These are phyloP conservation scores for Peromyscus nudipes DNA, from an alignment of 2,797 vertebrate species.

Conservation along the genomic window DNA sequence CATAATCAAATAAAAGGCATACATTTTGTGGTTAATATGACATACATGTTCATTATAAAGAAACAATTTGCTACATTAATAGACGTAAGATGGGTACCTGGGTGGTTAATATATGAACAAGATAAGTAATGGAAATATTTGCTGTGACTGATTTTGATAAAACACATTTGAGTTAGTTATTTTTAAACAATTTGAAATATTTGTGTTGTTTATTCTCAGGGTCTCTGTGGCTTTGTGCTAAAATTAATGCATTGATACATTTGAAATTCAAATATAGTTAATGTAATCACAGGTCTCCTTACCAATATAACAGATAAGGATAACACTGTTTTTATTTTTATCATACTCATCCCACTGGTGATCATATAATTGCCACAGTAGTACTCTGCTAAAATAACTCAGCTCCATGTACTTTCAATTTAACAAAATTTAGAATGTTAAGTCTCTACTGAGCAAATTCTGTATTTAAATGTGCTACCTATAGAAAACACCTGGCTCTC, in stretches of 20 bases:
- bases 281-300: not conserved
- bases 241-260: not conserved
- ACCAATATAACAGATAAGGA: not conserved
- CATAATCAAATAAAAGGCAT: not conserved
- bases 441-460: not conserved
- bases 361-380: not conserved
- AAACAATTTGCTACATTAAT: not conserved
- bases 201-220: not conserved
- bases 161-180: not conserved
- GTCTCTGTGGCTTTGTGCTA: not conserved
- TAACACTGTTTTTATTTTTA: not conserved
- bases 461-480: not conserved
- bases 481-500: not conserved
- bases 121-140: not conserved
- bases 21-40: not conserved
- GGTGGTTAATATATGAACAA: not conserved
- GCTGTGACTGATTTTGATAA: not conserved
- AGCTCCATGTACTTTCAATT: not conserved
- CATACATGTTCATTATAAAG: not conserved
- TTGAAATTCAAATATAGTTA: slow-evolving; percentile 15
- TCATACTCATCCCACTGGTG: not conserved
- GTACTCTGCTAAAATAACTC: not conserved
- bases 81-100: not conserved
- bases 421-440: not conserved
- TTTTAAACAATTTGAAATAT: not conserved